Evolutionary conservation across 1,140 invertebrate species (phyloP), one percentile per base, ranked within the genome.

Genomic region (Ceratitis capitata): DNA sequence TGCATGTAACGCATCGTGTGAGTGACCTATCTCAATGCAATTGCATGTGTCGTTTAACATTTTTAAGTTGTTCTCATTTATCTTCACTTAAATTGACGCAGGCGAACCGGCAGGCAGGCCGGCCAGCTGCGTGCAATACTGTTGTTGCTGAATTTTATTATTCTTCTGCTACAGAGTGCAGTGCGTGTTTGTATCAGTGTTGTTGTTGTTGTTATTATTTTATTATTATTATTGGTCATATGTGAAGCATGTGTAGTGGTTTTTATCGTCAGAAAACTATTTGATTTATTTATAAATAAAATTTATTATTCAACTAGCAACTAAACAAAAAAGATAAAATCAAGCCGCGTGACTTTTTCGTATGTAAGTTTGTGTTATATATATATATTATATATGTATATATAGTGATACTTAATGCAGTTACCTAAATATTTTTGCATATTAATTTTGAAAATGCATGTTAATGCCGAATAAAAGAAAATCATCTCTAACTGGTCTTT

Each of bases 21-120:
- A 90, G 89, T 90, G 89, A 90, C 89, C 89, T 90, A 90, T 89
- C 89, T 90, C 89, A 90, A 90, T 90, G 89, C 89, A 90, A 90
- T 89, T 85, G 64, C 85, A 82, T 85, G 64, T 85, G 85, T 85
- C 84, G 61, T 85, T 85, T 85, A 29, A 42, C 42, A 83, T 83
- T 84, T 85, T 69, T 49, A 85, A 85, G 61, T 85, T 85, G 84
- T 85, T 85, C 84, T 85, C 84, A 85, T 85, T 85, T 85, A 74
- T 85, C 84, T 85, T 85, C 84, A 39, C 49, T 83, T 83, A 83
- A 83, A 83, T 83, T 85, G 58, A 49, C 61, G 84, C 69, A 47
- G 35, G 29, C 58, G 29, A n/a, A n/a, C n/a, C n/a, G 26, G 9
- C 26, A 61, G n/a, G 26, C 58, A 64, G n/a, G 58, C 29, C 58